Evolutionary conservation across 2,797 vertebrate species (phyloP).

Genomic region (Takifugu rubripes): DNA sequence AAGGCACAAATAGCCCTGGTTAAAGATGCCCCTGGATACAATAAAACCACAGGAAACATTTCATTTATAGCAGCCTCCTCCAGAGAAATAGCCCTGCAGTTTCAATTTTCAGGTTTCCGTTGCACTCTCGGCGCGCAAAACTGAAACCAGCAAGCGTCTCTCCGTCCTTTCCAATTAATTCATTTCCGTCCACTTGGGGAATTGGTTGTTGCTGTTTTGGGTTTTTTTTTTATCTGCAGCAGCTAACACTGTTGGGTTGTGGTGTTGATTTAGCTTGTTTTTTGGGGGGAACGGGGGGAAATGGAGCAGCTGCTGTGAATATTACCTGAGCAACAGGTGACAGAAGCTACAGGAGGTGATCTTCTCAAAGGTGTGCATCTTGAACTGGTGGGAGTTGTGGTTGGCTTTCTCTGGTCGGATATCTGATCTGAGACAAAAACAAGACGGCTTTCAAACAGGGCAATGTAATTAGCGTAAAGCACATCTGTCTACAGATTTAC

Average conservation of each 20-base stretch:
- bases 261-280: no score
- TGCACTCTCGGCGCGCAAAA: constrained; percentile 6
- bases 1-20: constrained; percentile 90
- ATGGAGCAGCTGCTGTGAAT: neutral
- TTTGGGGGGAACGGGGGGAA: no score
- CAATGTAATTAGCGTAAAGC: no score
- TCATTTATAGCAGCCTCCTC: constrained; percentile 22
- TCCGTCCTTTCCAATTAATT: no score
- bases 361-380: constrained; percentile 88
- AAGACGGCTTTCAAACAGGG: neutral
- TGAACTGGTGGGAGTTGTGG: constrained; percentile 87
- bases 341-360: constrained; percentile 88
- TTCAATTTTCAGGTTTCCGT: constrained; percentile 33
- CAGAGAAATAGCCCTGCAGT: constrained; percentile 48
- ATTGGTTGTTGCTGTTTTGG: no score
- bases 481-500: no score
- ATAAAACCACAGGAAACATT: constrained; percentile 36
- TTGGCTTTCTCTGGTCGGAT: constrained; percentile 85
- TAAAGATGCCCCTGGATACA: constrained; percentile 88
- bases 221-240: no score
- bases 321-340: constrained; percentile 87
- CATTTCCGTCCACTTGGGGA: no score
- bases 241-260: no score
- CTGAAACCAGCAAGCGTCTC: no score
- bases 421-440: constrained; percentile 79